Conservation (phyloP, 1,140 invertebrate species). For the Drosophila mauritiana region DNA sequence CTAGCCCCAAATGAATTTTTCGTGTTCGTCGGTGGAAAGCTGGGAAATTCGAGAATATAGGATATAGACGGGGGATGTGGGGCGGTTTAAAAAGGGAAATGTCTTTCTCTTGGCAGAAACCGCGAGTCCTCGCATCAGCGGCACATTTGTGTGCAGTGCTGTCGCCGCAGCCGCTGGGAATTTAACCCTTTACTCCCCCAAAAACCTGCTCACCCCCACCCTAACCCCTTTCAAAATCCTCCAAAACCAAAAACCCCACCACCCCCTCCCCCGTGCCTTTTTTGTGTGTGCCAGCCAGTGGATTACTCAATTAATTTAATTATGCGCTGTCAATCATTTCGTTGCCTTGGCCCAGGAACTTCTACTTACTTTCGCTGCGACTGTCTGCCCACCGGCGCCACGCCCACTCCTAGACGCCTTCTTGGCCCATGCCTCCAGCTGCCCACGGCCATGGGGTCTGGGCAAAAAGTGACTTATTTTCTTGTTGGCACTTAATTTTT, state of each 20-base stretch:
- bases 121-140: conserved; percentile 46
- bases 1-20: conserved; percentile 42
- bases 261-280: neutral
- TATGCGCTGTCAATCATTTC: conserved; percentile 85
- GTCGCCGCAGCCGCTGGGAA: conserved; percentile 59
- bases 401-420: conserved; percentile 8
- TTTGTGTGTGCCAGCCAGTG: conserved; percentile 57
- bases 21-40: conserved; percentile 32
- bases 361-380: conserved; percentile 3
- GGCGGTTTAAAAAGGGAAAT: conserved; percentile 5
- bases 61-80: too few relatives aligned
- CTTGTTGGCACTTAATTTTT: conserved; percentile 83
- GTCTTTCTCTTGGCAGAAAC: conserved; percentile 36
- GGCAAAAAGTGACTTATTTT: conserved; percentile 70
- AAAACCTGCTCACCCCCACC: neutral
- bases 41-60: conserved; percentile 13
- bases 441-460: neutral
- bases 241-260: too few relatives aligned
- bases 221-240: neutral
- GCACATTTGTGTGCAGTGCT: conserved; percentile 54
- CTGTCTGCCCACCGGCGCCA: conserved; percentile 10
- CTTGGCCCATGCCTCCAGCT: neutral
- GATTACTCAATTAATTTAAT: conserved; percentile 85
- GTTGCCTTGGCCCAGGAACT: conserved; percentile 58
- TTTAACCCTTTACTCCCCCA: conserved; percentile 64